Evolutionary conservation across 2,888 invertebrate genomes (phyloP).

Genomic region (Gymnoscelis rufifasciata): DNA sequence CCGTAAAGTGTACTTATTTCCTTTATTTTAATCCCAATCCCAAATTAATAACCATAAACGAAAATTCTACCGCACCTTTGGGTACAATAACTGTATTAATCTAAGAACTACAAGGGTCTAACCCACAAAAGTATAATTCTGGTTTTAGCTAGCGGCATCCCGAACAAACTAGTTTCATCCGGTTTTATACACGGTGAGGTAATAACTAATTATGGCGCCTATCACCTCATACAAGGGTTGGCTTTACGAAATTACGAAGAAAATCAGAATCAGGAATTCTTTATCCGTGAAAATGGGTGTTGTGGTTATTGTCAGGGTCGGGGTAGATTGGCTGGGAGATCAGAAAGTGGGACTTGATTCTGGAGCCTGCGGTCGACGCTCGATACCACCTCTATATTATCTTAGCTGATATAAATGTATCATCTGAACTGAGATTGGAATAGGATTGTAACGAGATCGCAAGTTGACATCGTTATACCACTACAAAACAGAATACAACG

Average conservation of each 20-base stretch:
- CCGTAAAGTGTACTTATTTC: too few species aligned
- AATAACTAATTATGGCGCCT: constrained; percentile 4
- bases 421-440: too few species aligned
- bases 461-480: too few species aligned
- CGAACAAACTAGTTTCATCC: not conserved
- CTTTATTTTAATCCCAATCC: too few species aligned
- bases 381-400: too few species aligned
- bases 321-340: constrained; percentile 8
- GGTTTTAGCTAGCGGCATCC: not conserved
- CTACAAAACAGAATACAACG: too few species aligned
- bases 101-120: not conserved
- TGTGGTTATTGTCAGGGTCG: constrained; percentile 28
- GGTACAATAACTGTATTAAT: not conserved
- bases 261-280: constrained; percentile 2
- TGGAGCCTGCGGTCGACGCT: too few species aligned
- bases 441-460: too few species aligned
- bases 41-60: not conserved
- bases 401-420: too few species aligned
- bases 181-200: not conserved
- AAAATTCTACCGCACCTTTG: not conserved
- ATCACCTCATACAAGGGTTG: constrained; percentile 10
- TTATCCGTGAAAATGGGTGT: not conserved
- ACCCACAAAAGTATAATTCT: not conserved
- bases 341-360: too few species aligned
- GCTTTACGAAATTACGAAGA: constrained; percentile 5